phyloP scores from a whole-genome alignment of 2,888 invertebrate species.

The Himalopsyche kuldschensis region DNA sequence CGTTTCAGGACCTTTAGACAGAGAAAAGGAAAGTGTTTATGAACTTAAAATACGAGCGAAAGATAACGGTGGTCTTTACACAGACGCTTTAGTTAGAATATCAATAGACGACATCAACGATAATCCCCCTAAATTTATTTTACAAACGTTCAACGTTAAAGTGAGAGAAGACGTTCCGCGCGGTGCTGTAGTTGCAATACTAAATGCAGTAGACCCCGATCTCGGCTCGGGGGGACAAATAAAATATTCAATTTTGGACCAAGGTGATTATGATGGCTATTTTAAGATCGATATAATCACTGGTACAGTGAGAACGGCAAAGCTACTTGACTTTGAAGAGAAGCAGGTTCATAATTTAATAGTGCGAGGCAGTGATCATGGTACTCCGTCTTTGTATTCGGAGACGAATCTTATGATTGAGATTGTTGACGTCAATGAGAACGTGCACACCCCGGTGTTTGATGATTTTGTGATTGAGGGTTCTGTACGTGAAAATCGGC shows the following conservation, averaged over 20 bases:
- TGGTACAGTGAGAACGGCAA: slow-evolving; percentile 81
- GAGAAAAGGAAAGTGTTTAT: slow-evolving; percentile 81
- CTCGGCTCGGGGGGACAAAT: slow-evolving; percentile 80
- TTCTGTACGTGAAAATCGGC: slow-evolving; percentile 78
- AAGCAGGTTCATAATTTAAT: slow-evolving; percentile 86
- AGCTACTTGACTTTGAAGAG: slow-evolving; percentile 83
- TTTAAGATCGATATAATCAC: slow-evolving; percentile 85
- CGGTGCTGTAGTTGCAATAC: slow-evolving; percentile 83
- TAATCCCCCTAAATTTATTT: slow-evolving; percentile 80
- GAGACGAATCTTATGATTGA: slow-evolving; percentile 82
- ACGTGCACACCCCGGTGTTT: slow-evolving; percentile 81
- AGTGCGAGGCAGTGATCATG: slow-evolving; percentile 83
- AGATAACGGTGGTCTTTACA: slow-evolving; percentile 75
- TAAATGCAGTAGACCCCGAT: slow-evolving; percentile 83
- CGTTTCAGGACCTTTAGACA: slow-evolving; percentile 77
- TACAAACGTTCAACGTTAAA: slow-evolving; percentile 75
- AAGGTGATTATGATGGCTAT: slow-evolving; percentile 64
- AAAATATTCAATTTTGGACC: slow-evolving; percentile 74
- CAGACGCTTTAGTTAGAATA: slow-evolving; percentile 81
- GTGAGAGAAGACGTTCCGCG: slow-evolving; percentile 88
- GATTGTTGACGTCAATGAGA: slow-evolving; percentile 93
- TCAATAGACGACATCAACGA: slow-evolving; percentile 89
- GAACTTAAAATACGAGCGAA: slow-evolving; percentile 77
- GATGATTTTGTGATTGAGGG: slow-evolving; percentile 77
- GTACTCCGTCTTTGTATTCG: slow-evolving; percentile 77